A percentile compares a stretch with the other conserved stretches of the same genome.
phyloP scores from a whole-genome alignment of 2,113 vertebrate genomes.

The Planiliza haematocheilus region DNA sequence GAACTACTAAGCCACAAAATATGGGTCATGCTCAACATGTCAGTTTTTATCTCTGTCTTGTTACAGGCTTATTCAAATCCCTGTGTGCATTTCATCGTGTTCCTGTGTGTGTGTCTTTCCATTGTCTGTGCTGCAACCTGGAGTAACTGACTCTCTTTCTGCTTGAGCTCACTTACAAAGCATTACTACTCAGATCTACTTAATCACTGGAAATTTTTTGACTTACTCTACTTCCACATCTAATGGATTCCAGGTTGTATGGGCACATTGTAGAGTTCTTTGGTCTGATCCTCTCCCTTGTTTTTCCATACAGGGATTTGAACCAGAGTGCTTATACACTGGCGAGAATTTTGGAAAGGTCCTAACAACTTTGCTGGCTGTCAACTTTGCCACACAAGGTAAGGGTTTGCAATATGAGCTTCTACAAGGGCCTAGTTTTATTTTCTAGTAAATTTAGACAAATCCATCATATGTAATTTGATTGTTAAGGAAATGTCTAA shows the following conservation, averaged over 20 bases:
- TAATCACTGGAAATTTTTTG: slow-evolving; percentile 19
- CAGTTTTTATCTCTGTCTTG: slow-evolving; percentile 46
- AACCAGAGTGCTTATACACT: slow-evolving; percentile 90
- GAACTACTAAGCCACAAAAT: slow-evolving; percentile 53
- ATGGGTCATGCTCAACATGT: slow-evolving; percentile 53
- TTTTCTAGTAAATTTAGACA: background rate
- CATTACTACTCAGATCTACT: slow-evolving; percentile 6
- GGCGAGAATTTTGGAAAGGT: slow-evolving; percentile 93
- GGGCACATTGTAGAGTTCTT: background rate
- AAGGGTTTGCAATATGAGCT: slow-evolving; percentile 67
- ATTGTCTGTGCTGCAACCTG: slow-evolving; percentile 30
- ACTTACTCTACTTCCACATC: slow-evolving; percentile 5
- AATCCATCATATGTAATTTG: background rate
- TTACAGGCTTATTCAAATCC: slow-evolving; percentile 37
- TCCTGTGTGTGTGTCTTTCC: background rate
- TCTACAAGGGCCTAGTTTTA: too few species aligned
- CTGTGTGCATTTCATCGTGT: slow-evolving; percentile 20
- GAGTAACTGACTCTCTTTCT: slow-evolving; percentile 2
- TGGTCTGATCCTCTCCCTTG: slow-evolving; percentile 43
- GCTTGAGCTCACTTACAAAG: background rate
- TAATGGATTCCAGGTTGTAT: slow-evolving; percentile 10
- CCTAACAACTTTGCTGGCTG: slow-evolving; percentile 88
- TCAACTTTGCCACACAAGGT: slow-evolving; percentile 97
- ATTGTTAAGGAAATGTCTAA: background rate
- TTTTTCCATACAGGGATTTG: slow-evolving; percentile 87